Evolutionary conservation across 2,113 vertebrate species (phyloP).

Genomic region (Bungarus multicinctus): DNA sequence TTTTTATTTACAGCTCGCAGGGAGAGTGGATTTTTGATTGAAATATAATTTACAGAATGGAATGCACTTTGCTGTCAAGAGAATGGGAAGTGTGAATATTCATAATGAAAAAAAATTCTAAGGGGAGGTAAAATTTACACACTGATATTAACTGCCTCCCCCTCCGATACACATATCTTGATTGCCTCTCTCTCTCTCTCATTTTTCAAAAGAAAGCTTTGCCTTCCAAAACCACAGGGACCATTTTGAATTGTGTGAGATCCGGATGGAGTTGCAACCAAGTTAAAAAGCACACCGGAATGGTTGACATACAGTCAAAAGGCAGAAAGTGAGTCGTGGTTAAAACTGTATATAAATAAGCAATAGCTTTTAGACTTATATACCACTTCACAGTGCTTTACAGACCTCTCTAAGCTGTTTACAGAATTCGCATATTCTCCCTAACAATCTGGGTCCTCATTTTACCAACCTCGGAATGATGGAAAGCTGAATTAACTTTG

Average conservation of each 20-base stretch:
- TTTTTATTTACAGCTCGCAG: conserved; percentile 10
- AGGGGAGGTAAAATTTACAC: not conserved
- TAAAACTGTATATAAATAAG: not conserved
- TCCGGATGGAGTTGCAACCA: not conserved
- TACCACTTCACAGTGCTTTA: too few species aligned
- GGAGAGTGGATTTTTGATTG: conserved; percentile 4
- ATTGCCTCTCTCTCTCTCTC: not conserved
- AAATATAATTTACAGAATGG: conserved; percentile 27
- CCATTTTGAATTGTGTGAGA: not conserved
- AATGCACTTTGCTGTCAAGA: not conserved
- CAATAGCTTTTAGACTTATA: too few species aligned
- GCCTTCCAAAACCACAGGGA: not conserved
- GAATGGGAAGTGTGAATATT: not conserved
- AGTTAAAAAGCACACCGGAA: not conserved
- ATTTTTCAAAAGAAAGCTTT: not conserved
- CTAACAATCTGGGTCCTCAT: too few species aligned
- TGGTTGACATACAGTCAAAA: not conserved
- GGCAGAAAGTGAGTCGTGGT: too few species aligned
- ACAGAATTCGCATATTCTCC: too few species aligned
- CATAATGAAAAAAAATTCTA: not conserved
- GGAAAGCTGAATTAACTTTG: too few species aligned
- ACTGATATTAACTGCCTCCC: not conserved
- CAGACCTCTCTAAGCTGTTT: too few species aligned
- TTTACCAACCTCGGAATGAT: too few species aligned
- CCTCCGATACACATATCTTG: not conserved